Conservation (phyloP, 2,797 vertebrate genomes). For the Lithobates pipiens region DNA sequence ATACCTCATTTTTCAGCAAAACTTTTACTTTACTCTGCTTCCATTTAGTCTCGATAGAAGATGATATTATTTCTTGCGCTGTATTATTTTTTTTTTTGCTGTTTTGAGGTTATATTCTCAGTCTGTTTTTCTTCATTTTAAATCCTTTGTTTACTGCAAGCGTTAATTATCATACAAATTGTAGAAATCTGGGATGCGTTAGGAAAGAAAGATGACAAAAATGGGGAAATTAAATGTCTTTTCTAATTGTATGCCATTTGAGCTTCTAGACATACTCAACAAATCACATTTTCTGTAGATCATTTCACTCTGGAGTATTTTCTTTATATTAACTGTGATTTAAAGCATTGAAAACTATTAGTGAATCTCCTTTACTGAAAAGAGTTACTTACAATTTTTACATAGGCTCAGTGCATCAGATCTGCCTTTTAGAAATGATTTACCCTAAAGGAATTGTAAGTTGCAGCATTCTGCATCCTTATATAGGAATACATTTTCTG, state of each 20-base stretch:
- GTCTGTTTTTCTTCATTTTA: slow-evolving; percentile 68
- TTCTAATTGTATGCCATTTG: slow-evolving; percentile 46
- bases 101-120: background rate
- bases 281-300: slow-evolving; percentile 32
- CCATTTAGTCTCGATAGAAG: background rate
- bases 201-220: slow-evolving; percentile 51
- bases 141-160: slow-evolving; percentile 57
- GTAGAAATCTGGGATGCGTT: slow-evolving; percentile 52
- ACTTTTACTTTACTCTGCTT: too few species aligned
- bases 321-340: slow-evolving; percentile 59
- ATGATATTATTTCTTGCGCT: background rate
- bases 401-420: slow-evolving; percentile 41
- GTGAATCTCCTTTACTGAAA: slow-evolving; percentile 47
- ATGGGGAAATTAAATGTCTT: slow-evolving; percentile 39
- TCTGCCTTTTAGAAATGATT: slow-evolving; percentile 23
- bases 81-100: background rate
- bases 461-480: slow-evolving; percentile 53
- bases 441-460: slow-evolving; percentile 7
- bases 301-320: slow-evolving; percentile 52
- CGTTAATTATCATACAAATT: slow-evolving; percentile 59
- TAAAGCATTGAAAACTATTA: slow-evolving; percentile 52
- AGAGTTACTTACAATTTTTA: slow-evolving; percentile 55
- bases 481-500: slow-evolving; percentile 27
- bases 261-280: slow-evolving; percentile 31
- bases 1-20: too few species aligned